These are phyloP conservation scores for Eurytoma californica DNA, from an alignment of 2,888 invertebrate genomes.

Conservation along the genomic window DNA sequence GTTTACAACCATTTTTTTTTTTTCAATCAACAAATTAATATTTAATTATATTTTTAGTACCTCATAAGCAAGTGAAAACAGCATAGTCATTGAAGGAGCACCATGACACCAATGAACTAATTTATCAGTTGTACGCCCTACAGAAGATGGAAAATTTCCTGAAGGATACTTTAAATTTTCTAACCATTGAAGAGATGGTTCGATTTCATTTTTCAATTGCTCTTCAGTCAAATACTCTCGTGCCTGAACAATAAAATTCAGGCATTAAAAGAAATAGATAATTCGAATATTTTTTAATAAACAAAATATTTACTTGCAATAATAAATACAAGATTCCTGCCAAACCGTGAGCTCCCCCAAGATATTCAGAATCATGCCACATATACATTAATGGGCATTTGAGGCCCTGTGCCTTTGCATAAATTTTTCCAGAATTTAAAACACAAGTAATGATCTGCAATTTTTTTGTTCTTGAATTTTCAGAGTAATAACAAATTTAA, in stretches of 20 bases:
- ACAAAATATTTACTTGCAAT: slow-evolving; percentile 79
- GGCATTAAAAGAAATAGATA: slow-evolving; percentile 40
- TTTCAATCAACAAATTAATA: not conserved
- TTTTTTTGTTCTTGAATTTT: slow-evolving; percentile 18
- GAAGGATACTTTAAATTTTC: slow-evolving; percentile 78
- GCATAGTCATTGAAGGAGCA: slow-evolving; percentile 89
- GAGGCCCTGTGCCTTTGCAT: slow-evolving; percentile 77
- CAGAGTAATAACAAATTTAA: slow-evolving; percentile 2
- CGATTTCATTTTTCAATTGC: slow-evolving; percentile 79
- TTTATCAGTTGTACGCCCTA: slow-evolving; percentile 82
- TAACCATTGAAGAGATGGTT: slow-evolving; percentile 82
- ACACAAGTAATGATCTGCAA: slow-evolving; percentile 80
- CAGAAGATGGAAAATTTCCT: slow-evolving; percentile 87
- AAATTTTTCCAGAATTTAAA: slow-evolving; percentile 80
- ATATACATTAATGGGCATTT: slow-evolving; percentile 85
- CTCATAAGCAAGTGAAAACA: slow-evolving; percentile 82
- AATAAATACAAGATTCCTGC: slow-evolving; percentile 89
- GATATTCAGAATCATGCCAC: slow-evolving; percentile 91
- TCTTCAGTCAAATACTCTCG: slow-evolving; percentile 77
- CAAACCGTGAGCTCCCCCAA: slow-evolving; percentile 93
- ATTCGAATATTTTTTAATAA: slow-evolving; percentile 26
- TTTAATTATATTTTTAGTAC: slow-evolving; percentile 71
- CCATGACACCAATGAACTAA: slow-evolving; percentile 96
- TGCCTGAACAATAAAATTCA: slow-evolving; percentile 74
- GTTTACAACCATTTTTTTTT: slow-evolving; percentile 3